These are phyloP conservation scores for Speoplatyrhinus poulsoni DNA, from an alignment of 2,113 vertebrate species.

Conservation along the genomic window DNA sequence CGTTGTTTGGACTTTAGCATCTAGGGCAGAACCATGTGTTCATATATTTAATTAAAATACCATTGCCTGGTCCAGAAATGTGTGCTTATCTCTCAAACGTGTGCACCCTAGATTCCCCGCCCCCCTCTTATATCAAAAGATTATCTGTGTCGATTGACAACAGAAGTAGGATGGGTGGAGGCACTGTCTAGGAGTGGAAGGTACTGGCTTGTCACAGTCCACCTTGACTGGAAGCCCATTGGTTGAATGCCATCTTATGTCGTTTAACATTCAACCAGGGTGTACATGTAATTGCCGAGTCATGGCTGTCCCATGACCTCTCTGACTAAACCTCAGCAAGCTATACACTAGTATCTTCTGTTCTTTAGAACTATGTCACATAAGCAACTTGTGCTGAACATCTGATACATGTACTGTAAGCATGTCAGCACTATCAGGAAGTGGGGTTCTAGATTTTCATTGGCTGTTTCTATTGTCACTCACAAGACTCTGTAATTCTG, in stretches of 20 bases:
- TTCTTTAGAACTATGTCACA: too few species aligned
- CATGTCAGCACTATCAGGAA: too few species aligned
- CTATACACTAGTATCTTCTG: too few species aligned
- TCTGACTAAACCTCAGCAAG: conserved; percentile 12
- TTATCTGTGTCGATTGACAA: conserved; percentile 73
- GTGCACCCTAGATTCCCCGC: conserved; percentile 52
- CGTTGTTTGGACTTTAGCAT: conserved; percentile 79
- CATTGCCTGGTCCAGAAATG: conserved; percentile 70
- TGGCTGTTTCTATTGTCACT: too few species aligned
- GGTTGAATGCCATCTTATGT: conserved; percentile 55
- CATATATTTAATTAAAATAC: conserved; percentile 84
- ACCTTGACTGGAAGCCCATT: conserved; percentile 62
- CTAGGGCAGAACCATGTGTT: conserved; percentile 71
- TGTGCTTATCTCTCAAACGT: conserved; percentile 72
- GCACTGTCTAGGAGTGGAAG: conserved; percentile 29
- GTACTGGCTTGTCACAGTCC: conserved; percentile 55
- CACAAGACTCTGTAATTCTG: too few species aligned
- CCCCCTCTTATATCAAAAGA: conserved; percentile 76
- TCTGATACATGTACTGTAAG: too few species aligned
- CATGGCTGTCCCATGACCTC: conserved; percentile 42
- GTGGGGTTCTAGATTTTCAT: too few species aligned
- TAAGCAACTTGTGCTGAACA: too few species aligned
- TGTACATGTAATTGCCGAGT: conserved; percentile 41
- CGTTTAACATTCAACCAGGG: conserved; percentile 53
- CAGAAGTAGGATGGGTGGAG: conserved; percentile 51